Base-by-base conservation (phyloP, 2,888 invertebrate genomes). In the Tetranychus piercei region DNA sequence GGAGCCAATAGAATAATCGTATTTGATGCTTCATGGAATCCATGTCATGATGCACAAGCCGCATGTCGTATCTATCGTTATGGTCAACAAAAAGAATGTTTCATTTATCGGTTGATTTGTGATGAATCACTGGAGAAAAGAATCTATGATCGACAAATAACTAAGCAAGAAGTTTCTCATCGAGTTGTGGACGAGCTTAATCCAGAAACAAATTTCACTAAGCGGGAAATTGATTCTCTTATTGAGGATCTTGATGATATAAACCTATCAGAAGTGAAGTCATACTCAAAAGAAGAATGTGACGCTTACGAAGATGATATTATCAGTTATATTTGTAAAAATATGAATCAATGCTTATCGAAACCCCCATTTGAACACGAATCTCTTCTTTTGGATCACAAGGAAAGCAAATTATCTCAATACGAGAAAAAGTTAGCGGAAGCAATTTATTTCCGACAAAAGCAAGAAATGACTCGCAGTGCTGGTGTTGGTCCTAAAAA, bases 1-100 rank as follows among this genome's bases (percentile, higher is more conserved):
- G 95, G 96, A 20, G 99, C 99, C 0, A 97, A 96, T 83, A 87
- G 99, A 55, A 97, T 97, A 6, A 90, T 96, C 69, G 94, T 99
- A 73, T 90, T 97, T 81, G 99, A 99, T 82, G 96, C 97, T 18
- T 94, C 94, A 66, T 99, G 97, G 96, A 99, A 99, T 85, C 97
- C 97, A 1, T 97, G 97, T 81, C 97, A 99, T 81, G 96, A 96
- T 81, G 92, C 93, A 0, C 94, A 94, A 85, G 97, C 97, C 45
- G 95, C 99, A 18, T 97, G 97, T 82, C 86, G 97, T 79, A 94
- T 97, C 67, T 94, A 93, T 82, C 87, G 90, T 86, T 96, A 95
- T 81, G 97, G 97, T 0, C 97, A 99, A 83, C 87, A 87, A 80
- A 96, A 94, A 81, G 90, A 90, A 0, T 95, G 95, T 80, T 95